Base-by-base conservation (phyloP, 2,113 vertebrate genomes). In the Haemorhous mexicanus region DNA sequence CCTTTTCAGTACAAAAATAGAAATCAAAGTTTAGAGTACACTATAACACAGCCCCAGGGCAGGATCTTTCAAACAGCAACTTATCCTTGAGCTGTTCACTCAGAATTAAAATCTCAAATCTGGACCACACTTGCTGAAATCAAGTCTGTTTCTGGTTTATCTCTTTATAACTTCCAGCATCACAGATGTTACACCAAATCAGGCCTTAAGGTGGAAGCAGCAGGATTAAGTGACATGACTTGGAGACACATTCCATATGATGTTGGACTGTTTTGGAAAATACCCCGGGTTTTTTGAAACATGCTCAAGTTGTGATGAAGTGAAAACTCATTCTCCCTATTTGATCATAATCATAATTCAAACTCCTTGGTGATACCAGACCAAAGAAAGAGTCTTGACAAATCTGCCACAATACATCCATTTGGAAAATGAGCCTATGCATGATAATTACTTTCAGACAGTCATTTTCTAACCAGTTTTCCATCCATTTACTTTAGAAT, bases 61-160 rank as follows among this genome's bases (percentile, higher is more conserved):
- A 47, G 3, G 10, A 28, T 47, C 43, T 74, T 70, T 74, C 61
- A 81, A 87, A 53, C 2, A 21, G 16, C 1, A 2, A 28, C 12
- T 66, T 28, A 12, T 33, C 43, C 13, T 84, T 53, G 26, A 84
- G 13, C 43, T 61, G 4, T 55, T 35, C 10, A 37, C 10, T 88
- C 47, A 59, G 22, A 73, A 72, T 24, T 30, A 52, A 75, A 72
- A 72, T 18, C 37, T 72, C 19, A 37, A 2, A 19, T 19, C 33
- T n/a, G 41, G 67, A 44, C 15, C 0, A 0, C 6, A 22, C 6
- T 68, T 72, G 24, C 6, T 5, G 6, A 80, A 85, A 33, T 35
- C 11, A 68, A 64, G 10, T 12, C 24, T 56, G 3, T 79, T 83
- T 86, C 35, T 88, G 20, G 19, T 62, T 75, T 13, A 44, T 61